phyloP scores from a whole-genome alignment of 2,888 invertebrate species.

The Eulithis prunata region DNA sequence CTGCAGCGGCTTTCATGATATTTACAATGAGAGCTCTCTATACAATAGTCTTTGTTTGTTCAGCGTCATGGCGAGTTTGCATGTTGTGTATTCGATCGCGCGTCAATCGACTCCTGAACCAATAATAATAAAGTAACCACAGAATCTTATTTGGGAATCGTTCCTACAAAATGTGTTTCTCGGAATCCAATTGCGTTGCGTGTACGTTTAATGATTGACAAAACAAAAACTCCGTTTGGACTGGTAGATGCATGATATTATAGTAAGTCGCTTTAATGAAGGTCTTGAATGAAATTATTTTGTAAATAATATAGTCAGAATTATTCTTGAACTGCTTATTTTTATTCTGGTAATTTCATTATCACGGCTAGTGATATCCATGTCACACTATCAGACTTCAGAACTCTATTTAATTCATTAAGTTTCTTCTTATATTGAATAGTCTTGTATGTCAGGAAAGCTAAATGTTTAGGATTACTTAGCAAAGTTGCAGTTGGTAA shows the following conservation, averaged over 20 bases:
- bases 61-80: slow-evolving; percentile 47
- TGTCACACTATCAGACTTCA: neutral
- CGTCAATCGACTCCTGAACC: slow-evolving; percentile 64
- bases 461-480: no score
- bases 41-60: slow-evolving; percentile 35
- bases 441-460: no score
- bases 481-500: no score
- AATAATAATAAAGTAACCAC: slow-evolving; percentile 68
- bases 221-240: slow-evolving; percentile 43
- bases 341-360: neutral
- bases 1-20: neutral
- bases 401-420: no score
- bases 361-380: neutral
- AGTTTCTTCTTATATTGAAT: no score
- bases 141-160: slow-evolving; percentile 63
- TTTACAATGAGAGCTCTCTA: slow-evolving; percentile 24
- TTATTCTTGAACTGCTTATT: slow-evolving; percentile 11
- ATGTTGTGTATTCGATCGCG: slow-evolving; percentile 55
- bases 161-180: slow-evolving; percentile 63
- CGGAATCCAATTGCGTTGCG: slow-evolving; percentile 60
- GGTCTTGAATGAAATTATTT: slow-evolving; percentile 42
- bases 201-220: slow-evolving; percentile 47
- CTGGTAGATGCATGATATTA: slow-evolving; percentile 47
- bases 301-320: slow-evolving; percentile 28
- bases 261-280: slow-evolving; percentile 45